These are phyloP conservation scores for Polyodon spathula DNA, from an alignment of 2,113 vertebrate species.

Conservation along the genomic window DNA sequence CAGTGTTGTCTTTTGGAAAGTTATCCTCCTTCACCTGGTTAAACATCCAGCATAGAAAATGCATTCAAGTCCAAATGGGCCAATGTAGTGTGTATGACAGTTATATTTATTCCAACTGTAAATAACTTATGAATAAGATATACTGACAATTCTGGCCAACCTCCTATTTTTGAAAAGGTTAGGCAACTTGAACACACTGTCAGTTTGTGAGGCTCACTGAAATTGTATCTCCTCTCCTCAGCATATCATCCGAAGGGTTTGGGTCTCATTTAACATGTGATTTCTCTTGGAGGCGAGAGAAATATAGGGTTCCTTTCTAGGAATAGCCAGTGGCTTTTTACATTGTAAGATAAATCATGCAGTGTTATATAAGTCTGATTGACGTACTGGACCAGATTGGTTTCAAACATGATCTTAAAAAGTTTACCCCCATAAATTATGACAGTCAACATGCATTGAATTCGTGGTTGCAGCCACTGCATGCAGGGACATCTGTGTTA, in stretches of 20 bases:
- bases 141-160: slow-evolving; percentile 2
- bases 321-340: slow-evolving; percentile 58
- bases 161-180: slow-evolving; percentile 5
- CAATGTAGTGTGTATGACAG: not conserved
- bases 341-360: too few species aligned
- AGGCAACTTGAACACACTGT: slow-evolving; percentile 25
- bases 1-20: too few species aligned
- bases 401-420: too few species aligned
- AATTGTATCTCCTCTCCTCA: slow-evolving; percentile 34
- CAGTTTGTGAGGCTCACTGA: slow-evolving; percentile 40
- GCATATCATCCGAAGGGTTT: slow-evolving; percentile 36
- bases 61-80: too few species aligned
- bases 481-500: too few species aligned
- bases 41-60: too few species aligned
- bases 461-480: too few species aligned
- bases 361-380: too few species aligned
- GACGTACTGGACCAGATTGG: too few species aligned
- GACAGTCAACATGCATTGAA: too few species aligned
- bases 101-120: not conserved
- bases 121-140: not conserved
- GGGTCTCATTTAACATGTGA: slow-evolving; percentile 38
- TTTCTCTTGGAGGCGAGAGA: slow-evolving; percentile 18
- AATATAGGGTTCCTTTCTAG: slow-evolving; percentile 27
- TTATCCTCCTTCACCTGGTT: too few species aligned
- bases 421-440: too few species aligned